Percentiles rank a stretch among this genome's conserved stretches.
phyloP scores from a whole-genome alignment of 35 echinoderm and acorn worm species.

The Diadema setosum region DNA sequence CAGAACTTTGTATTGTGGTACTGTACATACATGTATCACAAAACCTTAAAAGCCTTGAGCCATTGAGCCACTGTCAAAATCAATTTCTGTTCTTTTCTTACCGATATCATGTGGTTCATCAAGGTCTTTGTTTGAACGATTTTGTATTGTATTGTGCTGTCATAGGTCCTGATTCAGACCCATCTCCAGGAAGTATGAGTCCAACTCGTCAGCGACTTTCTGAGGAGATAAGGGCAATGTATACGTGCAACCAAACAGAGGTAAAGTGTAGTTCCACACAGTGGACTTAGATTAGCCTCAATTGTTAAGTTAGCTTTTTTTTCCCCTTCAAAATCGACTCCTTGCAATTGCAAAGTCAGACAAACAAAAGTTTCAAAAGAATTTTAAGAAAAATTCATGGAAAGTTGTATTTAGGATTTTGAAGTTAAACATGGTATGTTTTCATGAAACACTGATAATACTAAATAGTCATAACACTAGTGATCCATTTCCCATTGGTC shows the following conservation, averaged over 20 bases:
- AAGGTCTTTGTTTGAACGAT: not conserved
- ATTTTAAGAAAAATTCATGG: not conserved
- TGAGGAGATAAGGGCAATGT: slow-evolving; percentile 63
- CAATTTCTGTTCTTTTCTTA: not conserved
- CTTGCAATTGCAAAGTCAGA: not conserved
- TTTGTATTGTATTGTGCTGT: not conserved
- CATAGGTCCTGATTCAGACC: not conserved
- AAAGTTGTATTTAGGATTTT: not conserved
- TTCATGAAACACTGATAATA: not conserved
- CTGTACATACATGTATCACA: too few relatives aligned
- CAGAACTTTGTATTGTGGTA: not conserved
- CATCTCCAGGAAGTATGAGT: not conserved
- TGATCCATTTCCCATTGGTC: not conserved
- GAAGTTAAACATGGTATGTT: not conserved
- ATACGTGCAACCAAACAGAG: slow-evolving; percentile 24
- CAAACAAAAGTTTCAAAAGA: not conserved
- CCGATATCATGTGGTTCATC: not conserved
- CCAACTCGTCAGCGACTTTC: slow-evolving; percentile 46
- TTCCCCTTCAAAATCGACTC: not conserved
- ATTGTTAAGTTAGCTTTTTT: not conserved
- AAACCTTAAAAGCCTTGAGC: too few relatives aligned
- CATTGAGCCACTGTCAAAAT: not conserved
- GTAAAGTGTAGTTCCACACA: too few relatives aligned
- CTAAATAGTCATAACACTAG: not conserved
- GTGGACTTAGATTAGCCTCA: too few relatives aligned